A percentile compares a stretch with the other conserved stretches of the same genome.
phyloP scores from a whole-genome alignment of 2,797 vertebrate genomes.

The Sebastes elongatus region DNA sequence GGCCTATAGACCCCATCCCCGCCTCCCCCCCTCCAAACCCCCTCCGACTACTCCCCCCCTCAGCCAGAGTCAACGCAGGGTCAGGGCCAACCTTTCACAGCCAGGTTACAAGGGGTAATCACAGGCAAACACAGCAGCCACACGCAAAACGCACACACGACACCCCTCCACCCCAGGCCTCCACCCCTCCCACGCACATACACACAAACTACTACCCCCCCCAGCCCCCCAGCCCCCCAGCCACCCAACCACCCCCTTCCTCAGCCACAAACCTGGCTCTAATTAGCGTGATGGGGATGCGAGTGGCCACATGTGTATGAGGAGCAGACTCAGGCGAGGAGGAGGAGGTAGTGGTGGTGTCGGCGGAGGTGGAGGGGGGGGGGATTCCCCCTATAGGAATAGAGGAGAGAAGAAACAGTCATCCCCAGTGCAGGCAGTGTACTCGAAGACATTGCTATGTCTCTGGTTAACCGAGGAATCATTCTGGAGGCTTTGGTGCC shows the following conservation, averaged over 20 bases:
- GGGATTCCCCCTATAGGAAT: conserved; percentile 63
- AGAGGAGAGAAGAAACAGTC: conserved; percentile 62
- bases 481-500: conserved; percentile 68
- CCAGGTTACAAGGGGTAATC: conserved; percentile 83
- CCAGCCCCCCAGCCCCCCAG: background rate
- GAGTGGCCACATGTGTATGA: conserved; percentile 76
- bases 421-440: conserved; percentile 55
- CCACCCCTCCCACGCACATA: conserved; percentile 25
- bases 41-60: conserved; percentile 14
- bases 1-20: conserved; percentile 46
- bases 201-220: conserved; percentile 10
- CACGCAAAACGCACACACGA: conserved; percentile 80
- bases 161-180: conserved; percentile 18
- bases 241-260: conserved; percentile 33
- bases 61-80: conserved; percentile 79
- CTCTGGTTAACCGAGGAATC: conserved; percentile 76
- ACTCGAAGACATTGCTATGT: conserved; percentile 66
- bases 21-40: background rate
- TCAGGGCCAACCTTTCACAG: conserved; percentile 85
- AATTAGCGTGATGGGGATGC: conserved; percentile 82
- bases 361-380: conserved; percentile 18
- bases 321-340: conserved; percentile 60
- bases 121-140: conserved; percentile 86
- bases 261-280: conserved; percentile 83
- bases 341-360: conserved; percentile 19